phyloP scores from a whole-genome alignment of 2,797 vertebrate species.

The Leptatherina wallacei region DNA sequence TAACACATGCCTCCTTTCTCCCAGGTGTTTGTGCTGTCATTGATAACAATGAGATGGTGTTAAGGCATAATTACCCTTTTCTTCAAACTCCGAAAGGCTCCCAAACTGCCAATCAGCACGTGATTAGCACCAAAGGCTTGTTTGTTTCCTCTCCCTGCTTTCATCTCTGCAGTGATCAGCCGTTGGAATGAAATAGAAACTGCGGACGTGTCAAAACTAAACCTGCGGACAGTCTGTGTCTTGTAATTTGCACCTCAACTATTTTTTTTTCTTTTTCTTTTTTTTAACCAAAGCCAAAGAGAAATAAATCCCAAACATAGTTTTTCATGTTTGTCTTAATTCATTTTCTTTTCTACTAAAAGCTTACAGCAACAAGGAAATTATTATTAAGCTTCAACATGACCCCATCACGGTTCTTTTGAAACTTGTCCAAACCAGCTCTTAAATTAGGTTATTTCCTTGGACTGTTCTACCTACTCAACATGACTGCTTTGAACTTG shows the following conservation, averaged over 20 bases:
- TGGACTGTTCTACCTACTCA: slow-evolving; percentile 25
- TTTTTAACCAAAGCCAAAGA: slow-evolving; percentile 43
- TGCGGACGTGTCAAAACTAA: slow-evolving; percentile 63
- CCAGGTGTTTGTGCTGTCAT: slow-evolving; percentile 13
- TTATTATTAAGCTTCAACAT: slow-evolving; percentile 41
- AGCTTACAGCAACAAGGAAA: slow-evolving; percentile 36
- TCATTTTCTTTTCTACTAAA: slow-evolving; percentile 12
- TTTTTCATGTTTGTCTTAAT: slow-evolving; percentile 1
- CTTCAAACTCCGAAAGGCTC: slow-evolving; percentile 57
- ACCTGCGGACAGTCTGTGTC: slow-evolving; percentile 63
- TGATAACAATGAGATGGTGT: slow-evolving; percentile 40
- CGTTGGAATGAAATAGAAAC: slow-evolving; percentile 65
- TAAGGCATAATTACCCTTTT: slow-evolving; percentile 48
- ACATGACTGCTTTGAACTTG: slow-evolving; percentile 60
- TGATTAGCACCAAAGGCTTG: slow-evolving; percentile 74
- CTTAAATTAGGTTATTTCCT: slow-evolving; percentile 55
- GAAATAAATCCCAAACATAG: slow-evolving; percentile 45
- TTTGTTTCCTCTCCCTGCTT: slow-evolving; percentile 53
- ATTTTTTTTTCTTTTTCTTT: slow-evolving; percentile 16
- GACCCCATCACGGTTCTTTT: slow-evolving; percentile 33
- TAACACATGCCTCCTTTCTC: background rate
- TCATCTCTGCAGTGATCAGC: slow-evolving; percentile 62
- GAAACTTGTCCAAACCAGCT: slow-evolving; percentile 51
- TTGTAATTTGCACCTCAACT: slow-evolving; percentile 70
- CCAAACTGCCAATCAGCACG: slow-evolving; percentile 73